A percentile compares a stretch with the other conserved stretches of the same genome.
phyloP scores from a whole-genome alignment of 2,797 vertebrate genomes.

The Mus caroli region DNA sequence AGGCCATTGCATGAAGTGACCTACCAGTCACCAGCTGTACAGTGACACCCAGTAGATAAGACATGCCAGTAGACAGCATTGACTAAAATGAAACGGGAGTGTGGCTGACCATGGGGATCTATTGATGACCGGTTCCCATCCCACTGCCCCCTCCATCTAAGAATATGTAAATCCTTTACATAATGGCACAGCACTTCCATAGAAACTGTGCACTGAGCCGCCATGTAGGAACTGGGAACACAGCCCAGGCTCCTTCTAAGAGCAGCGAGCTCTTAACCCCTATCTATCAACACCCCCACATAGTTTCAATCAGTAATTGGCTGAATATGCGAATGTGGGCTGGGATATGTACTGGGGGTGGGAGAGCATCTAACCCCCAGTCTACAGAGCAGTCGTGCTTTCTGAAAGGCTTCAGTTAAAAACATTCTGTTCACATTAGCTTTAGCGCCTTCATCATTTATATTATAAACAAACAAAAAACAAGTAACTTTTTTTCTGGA shows the following conservation, averaged over 20 bases:
- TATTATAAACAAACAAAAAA: constrained; percentile 13
- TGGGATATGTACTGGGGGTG: not conserved
- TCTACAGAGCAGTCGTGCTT: not conserved
- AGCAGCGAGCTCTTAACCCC: no score
- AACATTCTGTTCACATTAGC: constrained; percentile 37
- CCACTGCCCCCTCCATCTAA: not conserved
- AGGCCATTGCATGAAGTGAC: not conserved
- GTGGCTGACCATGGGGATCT: not conserved
- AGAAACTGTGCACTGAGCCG: no score
- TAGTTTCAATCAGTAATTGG: not conserved
- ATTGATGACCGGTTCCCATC: not conserved
- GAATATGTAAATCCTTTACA: not conserved
- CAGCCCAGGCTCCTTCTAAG: no score
- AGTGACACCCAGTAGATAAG: not conserved
- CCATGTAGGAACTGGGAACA: no score
- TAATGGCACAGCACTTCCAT: not conserved
- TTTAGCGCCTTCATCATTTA: not conserved
- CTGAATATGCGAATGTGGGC: not conserved
- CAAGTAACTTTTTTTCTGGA: not conserved
- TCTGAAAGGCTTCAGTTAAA: constrained; percentile 2
- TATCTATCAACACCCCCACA: no score
- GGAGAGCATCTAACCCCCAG: no score
- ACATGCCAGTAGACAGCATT: not conserved
- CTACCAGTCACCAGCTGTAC: not conserved
- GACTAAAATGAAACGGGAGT: not conserved